Evolutionary conservation across 1,140 invertebrate genomes (phyloP).

Genomic region (Scaptomyza graminum): DNA sequence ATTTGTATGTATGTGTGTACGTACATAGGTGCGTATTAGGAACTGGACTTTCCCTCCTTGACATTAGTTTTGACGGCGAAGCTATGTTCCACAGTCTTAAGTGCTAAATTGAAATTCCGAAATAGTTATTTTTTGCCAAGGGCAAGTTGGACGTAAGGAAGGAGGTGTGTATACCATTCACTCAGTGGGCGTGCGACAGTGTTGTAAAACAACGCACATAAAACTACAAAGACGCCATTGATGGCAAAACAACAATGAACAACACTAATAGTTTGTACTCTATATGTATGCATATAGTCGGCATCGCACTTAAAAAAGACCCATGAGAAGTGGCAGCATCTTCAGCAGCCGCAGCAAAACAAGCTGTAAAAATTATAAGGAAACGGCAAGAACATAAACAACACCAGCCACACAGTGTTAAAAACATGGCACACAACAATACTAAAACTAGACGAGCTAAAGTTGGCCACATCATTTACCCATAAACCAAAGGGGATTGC

Average conservation of each 20-base stretch:
- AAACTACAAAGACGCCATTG: slow-evolving; percentile 58
- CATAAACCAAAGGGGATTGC: slow-evolving; percentile 7
- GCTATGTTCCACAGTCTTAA: slow-evolving; percentile 57
- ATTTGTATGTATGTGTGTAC: background rate
- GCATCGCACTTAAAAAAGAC: slow-evolving; percentile 49
- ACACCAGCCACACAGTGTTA: slow-evolving; percentile 25
- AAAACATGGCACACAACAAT: slow-evolving; percentile 7
- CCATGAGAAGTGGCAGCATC: slow-evolving; percentile 18
- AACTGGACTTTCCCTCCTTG: background rate
- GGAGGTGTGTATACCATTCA: slow-evolving; percentile 38
- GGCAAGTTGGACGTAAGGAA: slow-evolving; percentile 46
- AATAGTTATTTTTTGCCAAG: slow-evolving; percentile 79
- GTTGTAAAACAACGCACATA: slow-evolving; percentile 65
- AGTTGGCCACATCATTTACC: slow-evolving; percentile 40
- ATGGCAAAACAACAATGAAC: slow-evolving; percentile 58
- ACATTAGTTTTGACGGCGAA: background rate
- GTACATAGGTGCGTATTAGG: slow-evolving; percentile 20
- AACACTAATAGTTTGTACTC: slow-evolving; percentile 69
- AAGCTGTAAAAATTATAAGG: slow-evolving; percentile 78
- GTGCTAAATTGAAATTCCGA: slow-evolving; percentile 83
- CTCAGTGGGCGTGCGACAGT: slow-evolving; percentile 51
- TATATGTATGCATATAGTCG: slow-evolving; percentile 33
- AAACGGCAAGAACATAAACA: slow-evolving; percentile 60
- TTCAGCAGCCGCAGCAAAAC: slow-evolving; percentile 52
- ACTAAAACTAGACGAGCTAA: slow-evolving; percentile 15